A percentile compares a stretch with the other conserved stretches of the same genome.
These are phyloP conservation scores for Geotria australis DNA, from an alignment of 2,797 vertebrate genomes.

Conservation along the genomic window DNA sequence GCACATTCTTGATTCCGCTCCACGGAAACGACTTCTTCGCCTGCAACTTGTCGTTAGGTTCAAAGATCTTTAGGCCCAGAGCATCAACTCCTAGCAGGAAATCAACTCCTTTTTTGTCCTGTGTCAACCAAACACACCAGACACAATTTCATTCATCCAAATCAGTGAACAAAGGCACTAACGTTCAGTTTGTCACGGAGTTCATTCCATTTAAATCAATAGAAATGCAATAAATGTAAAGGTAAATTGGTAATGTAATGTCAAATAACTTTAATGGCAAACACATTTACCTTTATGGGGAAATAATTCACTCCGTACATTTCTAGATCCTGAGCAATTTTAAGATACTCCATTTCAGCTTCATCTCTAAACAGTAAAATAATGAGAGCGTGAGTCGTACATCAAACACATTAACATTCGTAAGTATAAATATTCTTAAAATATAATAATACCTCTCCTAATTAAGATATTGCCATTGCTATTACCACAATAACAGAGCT, in stretches of 20 bases:
- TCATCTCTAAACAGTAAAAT: slow-evolving; percentile 24
- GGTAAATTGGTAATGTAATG: too few relatives aligned
- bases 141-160: too few relatives aligned
- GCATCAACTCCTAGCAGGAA: slow-evolving; percentile 51
- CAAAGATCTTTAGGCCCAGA: slow-evolving; percentile 63
- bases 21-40: slow-evolving; percentile 59
- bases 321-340: slow-evolving; percentile 65
- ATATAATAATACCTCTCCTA: too few relatives aligned
- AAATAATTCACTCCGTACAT: slow-evolving; percentile 82
- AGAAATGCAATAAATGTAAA: too few relatives aligned
- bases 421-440: too few relatives aligned
- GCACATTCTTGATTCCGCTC: slow-evolving; percentile 59
- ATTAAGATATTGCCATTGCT: too few relatives aligned
- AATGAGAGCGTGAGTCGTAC: neutral
- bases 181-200: too few relatives aligned
- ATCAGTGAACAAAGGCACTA: too few relatives aligned
- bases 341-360: slow-evolving; percentile 72
- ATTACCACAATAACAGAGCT: too few relatives aligned
- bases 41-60: slow-evolving; percentile 44
- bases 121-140: slow-evolving; percentile 2
- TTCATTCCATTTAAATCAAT: too few relatives aligned
- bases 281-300: slow-evolving; percentile 29
- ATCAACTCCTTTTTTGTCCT: slow-evolving; percentile 57
- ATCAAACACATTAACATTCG: neutral
- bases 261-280: too few relatives aligned